Evolutionary conservation across 2,797 vertebrate genomes (phyloP), one percentile per base, ranked within the genome.

Genomic region (Myripristis jacobus): DNA sequence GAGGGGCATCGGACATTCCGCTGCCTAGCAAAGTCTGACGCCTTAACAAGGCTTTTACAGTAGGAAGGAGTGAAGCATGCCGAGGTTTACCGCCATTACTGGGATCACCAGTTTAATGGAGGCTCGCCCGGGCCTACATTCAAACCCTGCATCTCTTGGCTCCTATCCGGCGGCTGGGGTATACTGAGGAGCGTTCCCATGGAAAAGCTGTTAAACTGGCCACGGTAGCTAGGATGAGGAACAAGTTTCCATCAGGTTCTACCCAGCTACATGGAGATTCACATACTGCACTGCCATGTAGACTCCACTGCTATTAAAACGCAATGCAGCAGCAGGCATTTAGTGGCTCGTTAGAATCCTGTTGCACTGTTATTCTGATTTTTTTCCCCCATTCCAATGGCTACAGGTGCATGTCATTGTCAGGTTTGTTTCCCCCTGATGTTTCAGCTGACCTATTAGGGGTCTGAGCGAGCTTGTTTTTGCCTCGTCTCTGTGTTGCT

Each of bases 201-300:
- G 91, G 91, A 94, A 93, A 93, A 92, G 86, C 87, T 81, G 81
- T 93, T 91, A 91, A 91, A 91, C 70, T 88, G 67, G 53, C 85
- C 66, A 56, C 19, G 66, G 88, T 79, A 76, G 44, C 83, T 25
- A 83, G 75, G 81, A 90, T 92, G 90, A 92, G 82, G 84, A 91
- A 91, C 77, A 82, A 86, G 75, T 93, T 94, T 94, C 92, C 92
- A 89, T 91, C 86, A 74, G 86, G 75, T 88, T 84, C 82, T 67
- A 75, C 78, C 29, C 56, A 68, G 72, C 75, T 66, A 60, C 70
- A 83, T 74, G 80, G 67, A 78, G 54, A 82, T 72, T 82, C 64
- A 73, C 60, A 69, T 72, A 70, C 71, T 70, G 59, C 46, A 56
- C 57, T 75, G 44, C 77, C 78, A 71, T 77, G 73, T 70, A 73